A percentile compares a stretch with the other conserved stretches of the same genome.
Evolutionary conservation across 2,888 invertebrate species (phyloP).

Genomic region (Drosophila birchii): DNA sequence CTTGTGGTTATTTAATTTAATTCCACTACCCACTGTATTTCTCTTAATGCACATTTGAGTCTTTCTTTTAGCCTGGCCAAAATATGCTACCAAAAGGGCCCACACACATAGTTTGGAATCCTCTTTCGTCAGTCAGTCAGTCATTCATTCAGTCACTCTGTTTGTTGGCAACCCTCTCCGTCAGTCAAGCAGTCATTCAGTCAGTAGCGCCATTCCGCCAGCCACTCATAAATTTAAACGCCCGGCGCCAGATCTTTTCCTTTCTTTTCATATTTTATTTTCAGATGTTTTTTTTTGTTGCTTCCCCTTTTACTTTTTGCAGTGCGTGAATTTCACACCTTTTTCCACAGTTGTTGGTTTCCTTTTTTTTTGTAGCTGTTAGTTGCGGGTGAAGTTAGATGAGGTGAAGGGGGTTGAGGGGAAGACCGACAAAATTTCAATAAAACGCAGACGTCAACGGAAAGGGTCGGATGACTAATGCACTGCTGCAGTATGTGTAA

Average conservation of each 20-base stretch:
- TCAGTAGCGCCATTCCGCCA: slow-evolving; percentile 46
- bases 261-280: slow-evolving; percentile 24
- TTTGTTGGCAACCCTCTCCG: slow-evolving; percentile 5
- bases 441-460: slow-evolving; percentile 44
- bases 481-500: slow-evolving; percentile 9
- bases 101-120: slow-evolving; percentile 55
- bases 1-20: neutral
- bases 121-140: slow-evolving; percentile 23
- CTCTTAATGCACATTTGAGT: slow-evolving; percentile 10
- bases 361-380: slow-evolving; percentile 9
- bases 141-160: slow-evolving; percentile 32
- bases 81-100: slow-evolving; percentile 24
- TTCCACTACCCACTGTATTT: slow-evolving; percentile 11
- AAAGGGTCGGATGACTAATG: slow-evolving; percentile 50
- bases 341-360: slow-evolving; percentile 44
- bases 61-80: slow-evolving; percentile 5
- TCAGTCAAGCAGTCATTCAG: slow-evolving; percentile 33
- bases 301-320: slow-evolving; percentile 37
- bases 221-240: slow-evolving; percentile 65
- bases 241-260: slow-evolving; percentile 36
- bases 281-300: neutral
- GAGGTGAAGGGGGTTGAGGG: neutral
- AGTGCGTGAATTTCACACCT: slow-evolving; percentile 68
- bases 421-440: slow-evolving; percentile 41
- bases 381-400: slow-evolving; percentile 29